A percentile compares a stretch with the other conserved stretches of the same genome.
These are phyloP conservation scores for Notamacropus eugenii DNA, from an alignment of 2,797 vertebrate genomes.

Conservation along the genomic window DNA sequence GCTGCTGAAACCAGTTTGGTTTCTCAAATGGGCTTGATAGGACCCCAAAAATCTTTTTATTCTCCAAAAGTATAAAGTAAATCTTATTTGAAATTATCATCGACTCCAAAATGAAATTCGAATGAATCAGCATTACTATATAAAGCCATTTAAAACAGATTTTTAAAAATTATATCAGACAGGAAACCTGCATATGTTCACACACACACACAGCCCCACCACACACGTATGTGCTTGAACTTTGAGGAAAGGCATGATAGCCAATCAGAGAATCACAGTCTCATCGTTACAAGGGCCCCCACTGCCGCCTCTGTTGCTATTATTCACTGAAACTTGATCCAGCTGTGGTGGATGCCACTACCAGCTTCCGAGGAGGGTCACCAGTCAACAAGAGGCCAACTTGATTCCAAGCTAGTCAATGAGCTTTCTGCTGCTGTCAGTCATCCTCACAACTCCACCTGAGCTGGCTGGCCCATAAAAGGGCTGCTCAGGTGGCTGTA, in stretches of 20 bases:
- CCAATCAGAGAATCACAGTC: neutral
- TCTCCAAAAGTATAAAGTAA: conserved; percentile 32
- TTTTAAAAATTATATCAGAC: conserved; percentile 19
- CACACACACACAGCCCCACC: too few relatives aligned
- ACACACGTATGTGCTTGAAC: neutral
- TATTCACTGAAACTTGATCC: neutral
- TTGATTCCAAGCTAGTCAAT: neutral
- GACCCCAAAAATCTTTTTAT: neutral
- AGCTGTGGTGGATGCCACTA: too few relatives aligned
- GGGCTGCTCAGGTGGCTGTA: neutral
- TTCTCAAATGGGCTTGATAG: conserved; percentile 26
- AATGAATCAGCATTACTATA: conserved; percentile 23
- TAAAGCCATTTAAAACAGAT: neutral
- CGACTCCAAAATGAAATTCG: conserved; percentile 24
- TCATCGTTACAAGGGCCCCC: neutral
- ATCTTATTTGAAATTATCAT: conserved; percentile 8
- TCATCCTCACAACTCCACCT: neutral
- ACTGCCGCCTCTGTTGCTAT: neutral
- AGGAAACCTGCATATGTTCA: neutral
- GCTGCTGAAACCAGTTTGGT: conserved; percentile 4
- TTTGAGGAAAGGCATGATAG: neutral
- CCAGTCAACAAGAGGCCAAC: neutral
- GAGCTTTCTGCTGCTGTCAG: neutral
- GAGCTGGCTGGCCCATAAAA: neutral
- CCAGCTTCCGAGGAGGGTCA: neutral